These are phyloP conservation scores for Palaemon carinicauda DNA, from an alignment of 1,140 invertebrate species.

Conservation along the genomic window DNA sequence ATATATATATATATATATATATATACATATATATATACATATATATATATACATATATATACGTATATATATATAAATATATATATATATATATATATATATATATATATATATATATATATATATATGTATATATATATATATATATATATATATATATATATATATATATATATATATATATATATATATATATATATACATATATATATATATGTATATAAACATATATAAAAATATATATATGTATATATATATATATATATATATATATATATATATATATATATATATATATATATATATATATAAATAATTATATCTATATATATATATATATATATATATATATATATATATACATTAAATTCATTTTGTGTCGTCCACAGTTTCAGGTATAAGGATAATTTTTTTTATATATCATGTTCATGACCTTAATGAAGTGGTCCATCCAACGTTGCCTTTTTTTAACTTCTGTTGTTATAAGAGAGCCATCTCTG, in stretches of 20 bases:
- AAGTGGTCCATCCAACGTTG: too few relatives aligned
- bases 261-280: neutral
- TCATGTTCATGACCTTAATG: too few relatives aligned
- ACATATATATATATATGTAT: neutral
- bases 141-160: neutral
- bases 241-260: neutral
- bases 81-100: neutral
- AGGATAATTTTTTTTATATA: too few relatives aligned
- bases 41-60: neutral
- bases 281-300: neutral
- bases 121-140: neutral
- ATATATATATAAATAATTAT: neutral
- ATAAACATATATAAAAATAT: neutral
- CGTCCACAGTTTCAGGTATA: too few relatives aligned
- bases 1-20: neutral
- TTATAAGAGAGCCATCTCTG: too few relatives aligned
- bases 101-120: neutral
- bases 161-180: neutral
- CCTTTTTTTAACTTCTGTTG: too few relatives aligned
- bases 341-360: neutral
- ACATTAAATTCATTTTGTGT: neutral
- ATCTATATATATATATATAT: neutral
- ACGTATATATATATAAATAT: neutral
- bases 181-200: neutral
- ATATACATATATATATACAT: neutral